A percentile compares a stretch with the other conserved stretches of the same genome.
These are phyloP conservation scores for Oreochromis grahami DNA, from an alignment of 2,797 vertebrate species.

Conservation along the genomic window DNA sequence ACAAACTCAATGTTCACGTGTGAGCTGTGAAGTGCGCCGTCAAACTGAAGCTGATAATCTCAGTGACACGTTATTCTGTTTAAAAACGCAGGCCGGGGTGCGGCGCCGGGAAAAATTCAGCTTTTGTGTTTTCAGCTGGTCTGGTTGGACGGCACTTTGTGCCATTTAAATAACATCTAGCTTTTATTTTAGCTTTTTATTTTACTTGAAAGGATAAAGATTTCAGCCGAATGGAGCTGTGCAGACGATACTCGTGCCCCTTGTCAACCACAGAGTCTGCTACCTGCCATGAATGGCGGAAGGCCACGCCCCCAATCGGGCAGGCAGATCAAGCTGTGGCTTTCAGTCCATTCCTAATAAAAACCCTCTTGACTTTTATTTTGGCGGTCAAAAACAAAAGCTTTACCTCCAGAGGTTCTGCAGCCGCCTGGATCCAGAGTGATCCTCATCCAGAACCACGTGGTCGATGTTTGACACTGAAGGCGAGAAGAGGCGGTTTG, in stretches of 20 bases:
- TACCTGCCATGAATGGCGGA: fast-evolving
- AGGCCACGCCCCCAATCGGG: neutral
- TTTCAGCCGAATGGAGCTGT: neutral
- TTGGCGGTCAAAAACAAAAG: neutral
- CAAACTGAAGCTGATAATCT: neutral
- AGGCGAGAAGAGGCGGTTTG: neutral
- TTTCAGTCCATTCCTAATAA: neutral
- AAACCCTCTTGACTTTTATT: fast-evolving
- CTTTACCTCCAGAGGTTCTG: slow-evolving; percentile 93
- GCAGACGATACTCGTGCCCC: fast-evolving
- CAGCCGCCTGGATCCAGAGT: slow-evolving; percentile 88
- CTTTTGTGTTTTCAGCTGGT: neutral
- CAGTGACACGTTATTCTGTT: neutral
- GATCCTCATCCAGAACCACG: slow-evolving; percentile 89
- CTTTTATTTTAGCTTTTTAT: neutral
- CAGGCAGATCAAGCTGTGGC: neutral
- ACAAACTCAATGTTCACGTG: neutral
- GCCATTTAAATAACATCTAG: fast-evolving
- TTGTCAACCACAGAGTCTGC: neutral
- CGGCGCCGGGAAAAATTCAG: fast-evolving
- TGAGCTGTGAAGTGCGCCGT: neutral
- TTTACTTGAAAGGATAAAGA: neutral
- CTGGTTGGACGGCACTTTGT: neutral
- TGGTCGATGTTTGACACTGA: slow-evolving; percentile 90
- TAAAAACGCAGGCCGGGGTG: neutral